Evolutionary conservation across 2,797 vertebrate genomes (phyloP), one percentile per base, ranked within the genome.

Genomic region (Hipposideros larvatus): DNA sequence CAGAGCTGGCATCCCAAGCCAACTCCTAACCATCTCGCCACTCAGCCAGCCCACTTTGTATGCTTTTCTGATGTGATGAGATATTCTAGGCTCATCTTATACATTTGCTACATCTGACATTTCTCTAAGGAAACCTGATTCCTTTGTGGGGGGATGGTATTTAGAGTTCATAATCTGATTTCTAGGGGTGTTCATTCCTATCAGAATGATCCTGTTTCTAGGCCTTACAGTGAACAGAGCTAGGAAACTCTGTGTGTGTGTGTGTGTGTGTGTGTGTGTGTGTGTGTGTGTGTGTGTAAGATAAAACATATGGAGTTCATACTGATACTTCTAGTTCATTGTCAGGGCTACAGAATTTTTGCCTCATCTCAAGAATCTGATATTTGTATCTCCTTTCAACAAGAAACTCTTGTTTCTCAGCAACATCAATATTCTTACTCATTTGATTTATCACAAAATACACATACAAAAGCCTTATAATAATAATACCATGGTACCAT

Each of bases 361-460:
- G 57, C 34, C 31, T 46, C 26, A 73, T 82, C 48, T 91, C 31
- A 10, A 86, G 34, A 37, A 68, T 34, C 57, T 91, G 63, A 71
- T 4, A 41, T 86, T 59, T 86, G 15, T 53, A 5, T 83, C 46
- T 75, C 59, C 79, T 77, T 82, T 85, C 19, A 78, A 24, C 28
- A 87, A 68, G 73, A 83, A 83, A 70, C 63, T 82, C 15, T 82
- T 61, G 11, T 89, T 95, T 96, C 51, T 86, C 65, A 74, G 68
- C 57, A 83, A 66, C 31, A 53, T 63, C 41, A 68, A 41, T 71
- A 82, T 34, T 68, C 37, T 37, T 26, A 51, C 19, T 79, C 22
- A 80, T 65, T 88, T 95, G 68, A 22, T 61, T 71, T 86, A 82
- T 53, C 43, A 74, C 84, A 77, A 22, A 66, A 19, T 34, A 53